Conservation (phyloP, 2,888 invertebrate genomes). For the Antheraea assamensis region DNA sequence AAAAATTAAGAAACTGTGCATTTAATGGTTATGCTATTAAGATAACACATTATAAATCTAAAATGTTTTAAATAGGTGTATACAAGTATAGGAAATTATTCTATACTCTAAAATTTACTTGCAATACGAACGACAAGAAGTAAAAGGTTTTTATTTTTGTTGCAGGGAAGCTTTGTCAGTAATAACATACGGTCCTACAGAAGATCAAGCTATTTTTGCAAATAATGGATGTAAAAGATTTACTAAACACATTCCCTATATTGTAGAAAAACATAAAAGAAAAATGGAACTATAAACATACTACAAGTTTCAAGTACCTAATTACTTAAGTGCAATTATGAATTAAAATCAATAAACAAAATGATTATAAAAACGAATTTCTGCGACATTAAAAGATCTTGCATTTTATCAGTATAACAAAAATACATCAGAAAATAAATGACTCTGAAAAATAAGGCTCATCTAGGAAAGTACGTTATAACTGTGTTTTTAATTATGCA, state of each 20-base stretch:
- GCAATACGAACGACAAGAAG: neutral
- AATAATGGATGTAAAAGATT: conserved; percentile 95
- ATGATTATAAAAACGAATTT: neutral
- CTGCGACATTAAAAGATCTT: neutral
- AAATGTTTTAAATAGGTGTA: too few relatives aligned
- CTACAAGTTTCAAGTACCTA: neutral
- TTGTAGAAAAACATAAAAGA: conserved; percentile 67
- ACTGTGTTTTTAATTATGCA: neutral
- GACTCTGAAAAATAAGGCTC: neutral
- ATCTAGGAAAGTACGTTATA: neutral
- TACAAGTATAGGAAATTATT: too few relatives aligned
- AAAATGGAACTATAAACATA: conserved; percentile 43
- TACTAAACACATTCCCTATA: conserved; percentile 87
- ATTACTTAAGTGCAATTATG: neutral
- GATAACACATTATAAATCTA: too few relatives aligned
- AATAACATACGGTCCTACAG: conserved; percentile 89
- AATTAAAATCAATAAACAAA: neutral
- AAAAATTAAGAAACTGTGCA: too few relatives aligned
- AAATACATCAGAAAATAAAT: too few relatives aligned
- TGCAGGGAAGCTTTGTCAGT: conserved; percentile 84
- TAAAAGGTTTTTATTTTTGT: conserved; percentile 35
- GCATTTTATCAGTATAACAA: neutral
- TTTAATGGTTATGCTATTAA: too few relatives aligned
- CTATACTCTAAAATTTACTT: too few relatives aligned
- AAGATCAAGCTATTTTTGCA: conserved; percentile 88